Evolutionary conservation across 1,140 invertebrate species (phyloP).

Genomic region (Ectropis grisescens): DNA sequence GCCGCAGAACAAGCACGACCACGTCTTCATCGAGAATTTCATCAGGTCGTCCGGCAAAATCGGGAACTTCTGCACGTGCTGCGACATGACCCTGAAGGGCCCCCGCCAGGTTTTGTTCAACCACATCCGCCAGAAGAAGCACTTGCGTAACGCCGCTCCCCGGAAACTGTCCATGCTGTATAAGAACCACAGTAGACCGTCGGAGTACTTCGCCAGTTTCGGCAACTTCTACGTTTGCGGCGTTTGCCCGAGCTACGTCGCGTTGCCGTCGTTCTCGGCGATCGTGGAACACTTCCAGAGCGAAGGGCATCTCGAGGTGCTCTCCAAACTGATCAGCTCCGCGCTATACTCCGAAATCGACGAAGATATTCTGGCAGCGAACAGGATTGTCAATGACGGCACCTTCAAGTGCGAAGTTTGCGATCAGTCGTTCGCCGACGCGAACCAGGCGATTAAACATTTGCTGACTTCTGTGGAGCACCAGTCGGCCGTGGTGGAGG

Average conservation of each 20-base stretch:
- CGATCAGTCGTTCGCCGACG: slow-evolving; percentile 21
- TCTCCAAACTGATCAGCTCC: slow-evolving; percentile 35
- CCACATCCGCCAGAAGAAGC: slow-evolving; percentile 61
- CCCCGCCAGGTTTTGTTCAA: slow-evolving; percentile 57
- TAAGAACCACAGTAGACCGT: slow-evolving; percentile 47
- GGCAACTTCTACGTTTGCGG: slow-evolving; percentile 54
- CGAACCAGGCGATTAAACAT: slow-evolving; percentile 31
- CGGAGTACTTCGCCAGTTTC: slow-evolving; percentile 54
- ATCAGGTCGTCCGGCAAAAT: slow-evolving; percentile 54
- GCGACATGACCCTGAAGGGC: slow-evolving; percentile 55
- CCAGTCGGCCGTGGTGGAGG: slow-evolving; percentile 31
- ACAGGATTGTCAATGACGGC: slow-evolving; percentile 24
- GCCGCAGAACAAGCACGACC: slow-evolving; percentile 39
- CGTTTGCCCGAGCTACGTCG: slow-evolving; percentile 39
- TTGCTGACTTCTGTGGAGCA: slow-evolving; percentile 36
- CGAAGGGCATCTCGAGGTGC: slow-evolving; percentile 35
- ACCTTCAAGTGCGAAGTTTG: slow-evolving; percentile 35
- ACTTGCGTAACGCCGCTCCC: slow-evolving; percentile 51
- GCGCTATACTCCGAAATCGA: slow-evolving; percentile 36
- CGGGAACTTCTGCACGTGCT: slow-evolving; percentile 50
- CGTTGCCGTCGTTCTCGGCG: slow-evolving; percentile 45
- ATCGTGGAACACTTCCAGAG: slow-evolving; percentile 55
- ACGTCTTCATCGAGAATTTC: slow-evolving; percentile 57
- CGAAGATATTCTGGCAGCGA: slow-evolving; percentile 23
- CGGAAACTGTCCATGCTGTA: slow-evolving; percentile 41